Conservation (phyloP, 2,888 invertebrate species). For the Habroteleia sp. region DNA sequence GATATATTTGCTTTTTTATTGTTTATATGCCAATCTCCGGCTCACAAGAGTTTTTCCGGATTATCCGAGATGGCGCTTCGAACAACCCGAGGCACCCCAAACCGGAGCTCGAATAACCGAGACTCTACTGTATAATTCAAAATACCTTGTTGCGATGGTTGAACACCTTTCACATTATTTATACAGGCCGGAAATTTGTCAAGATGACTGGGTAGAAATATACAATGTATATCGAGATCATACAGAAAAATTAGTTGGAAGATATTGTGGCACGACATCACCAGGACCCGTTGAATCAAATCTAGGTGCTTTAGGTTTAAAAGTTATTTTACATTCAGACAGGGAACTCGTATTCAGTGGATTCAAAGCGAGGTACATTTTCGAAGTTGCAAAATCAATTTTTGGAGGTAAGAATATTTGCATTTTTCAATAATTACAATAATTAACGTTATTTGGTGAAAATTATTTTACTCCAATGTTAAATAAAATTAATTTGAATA, state of each 20-base stretch:
- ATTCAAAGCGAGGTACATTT: constrained; percentile 97
- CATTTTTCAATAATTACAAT: not conserved
- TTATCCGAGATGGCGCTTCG: too few relatives aligned
- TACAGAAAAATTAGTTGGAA: constrained; percentile 91
- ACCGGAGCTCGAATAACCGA: too few relatives aligned
- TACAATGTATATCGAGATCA: constrained; percentile 93
- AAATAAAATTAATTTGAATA: too few relatives aligned
- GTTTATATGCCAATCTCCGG: too few relatives aligned
- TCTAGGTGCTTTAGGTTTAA: constrained; percentile 92
- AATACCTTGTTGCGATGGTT: too few relatives aligned
- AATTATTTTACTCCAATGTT: too few relatives aligned
- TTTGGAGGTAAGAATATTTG: constrained; percentile 84
- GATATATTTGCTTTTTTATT: too few relatives aligned
- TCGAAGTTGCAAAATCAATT: constrained; percentile 93
- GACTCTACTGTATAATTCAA: too few relatives aligned
- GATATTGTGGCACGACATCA: constrained; percentile 94
- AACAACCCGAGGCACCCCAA: too few relatives aligned
- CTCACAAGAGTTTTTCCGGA: too few relatives aligned
- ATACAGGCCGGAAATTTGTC: constrained; percentile 88
- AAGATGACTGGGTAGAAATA: constrained; percentile 96
- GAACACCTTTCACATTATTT: too few relatives aligned
- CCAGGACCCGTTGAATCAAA: constrained; percentile 98
- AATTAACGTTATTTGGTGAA: too few relatives aligned
- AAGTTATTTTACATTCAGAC: constrained; percentile 94
- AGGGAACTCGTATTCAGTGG: constrained; percentile 94